Evolutionary conservation across 2,113 vertebrate genomes (phyloP).

Genomic region (chimpanzee (Pan troglodytes)): NHGRI_mPanTro3-v2.1_pri NC_072411.2:113776001-113776500

Average conservation of each 20-base stretch:
- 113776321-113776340: slow-evolving; percentile 64
- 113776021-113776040: background rate
- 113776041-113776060: background rate
- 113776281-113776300: slow-evolving; percentile 43
- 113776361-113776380: slow-evolving; percentile 52
- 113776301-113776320: slow-evolving; percentile 57
- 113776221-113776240: slow-evolving; percentile 29
- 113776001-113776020: background rate
- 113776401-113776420: slow-evolving; percentile 72
- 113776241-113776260: slow-evolving; percentile 40
- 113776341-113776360: slow-evolving; percentile 29
- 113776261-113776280: slow-evolving; percentile 44
- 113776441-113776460: slow-evolving; percentile 62
- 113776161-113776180: background rate
- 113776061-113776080: background rate
- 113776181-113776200: background rate
- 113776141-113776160: background rate
- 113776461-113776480: slow-evolving; percentile 57
- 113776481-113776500: slow-evolving; percentile 75
- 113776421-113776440: slow-evolving; percentile 60
- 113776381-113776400: slow-evolving; percentile 45
- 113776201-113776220: slow-evolving; percentile 42
- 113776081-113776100: background rate
- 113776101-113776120: background rate
- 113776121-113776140: background rate